Percentiles rank a stretch among this genome's conserved stretches.
Evolutionary conservation across 2,888 invertebrate species (phyloP).

Genomic region (Xanthia icteritia): DNA sequence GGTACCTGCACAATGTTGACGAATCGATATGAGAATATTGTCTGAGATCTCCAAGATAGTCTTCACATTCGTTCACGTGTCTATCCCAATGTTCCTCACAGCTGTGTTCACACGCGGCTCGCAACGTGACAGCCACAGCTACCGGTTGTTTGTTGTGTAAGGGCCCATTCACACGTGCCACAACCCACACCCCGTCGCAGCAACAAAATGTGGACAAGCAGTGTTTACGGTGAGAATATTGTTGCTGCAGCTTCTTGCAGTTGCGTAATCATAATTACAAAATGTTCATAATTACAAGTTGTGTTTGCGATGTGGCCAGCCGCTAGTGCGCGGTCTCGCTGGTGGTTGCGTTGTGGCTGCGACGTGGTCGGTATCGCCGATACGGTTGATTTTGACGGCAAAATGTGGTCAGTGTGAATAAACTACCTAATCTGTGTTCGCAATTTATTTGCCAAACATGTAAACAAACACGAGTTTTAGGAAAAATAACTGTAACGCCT

Average conservation of each 20-base stretch:
- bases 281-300: too few relatives aligned
- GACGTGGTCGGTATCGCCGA: neutral
- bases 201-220: neutral
- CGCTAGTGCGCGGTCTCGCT: too few relatives aligned
- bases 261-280: too few relatives aligned
- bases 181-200: neutral
- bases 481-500: too few relatives aligned
- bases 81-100: neutral
- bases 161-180: neutral
- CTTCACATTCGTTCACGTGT: conserved; percentile 15
- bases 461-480: too few relatives aligned
- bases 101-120: neutral
- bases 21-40: neutral
- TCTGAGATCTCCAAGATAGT: neutral
- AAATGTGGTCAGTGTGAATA: neutral
- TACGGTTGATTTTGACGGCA: neutral
- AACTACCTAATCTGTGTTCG: too few relatives aligned
- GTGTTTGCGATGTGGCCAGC: too few relatives aligned
- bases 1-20: too few relatives aligned
- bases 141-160: neutral
- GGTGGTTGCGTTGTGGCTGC: neutral
- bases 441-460: too few relatives aligned
- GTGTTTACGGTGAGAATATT: neutral
- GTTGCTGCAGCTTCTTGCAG: neutral
- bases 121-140: conserved; percentile 11